Base-by-base conservation (phyloP, 2,113 vertebrate species). In the Oryzias curvinotus region DNA sequence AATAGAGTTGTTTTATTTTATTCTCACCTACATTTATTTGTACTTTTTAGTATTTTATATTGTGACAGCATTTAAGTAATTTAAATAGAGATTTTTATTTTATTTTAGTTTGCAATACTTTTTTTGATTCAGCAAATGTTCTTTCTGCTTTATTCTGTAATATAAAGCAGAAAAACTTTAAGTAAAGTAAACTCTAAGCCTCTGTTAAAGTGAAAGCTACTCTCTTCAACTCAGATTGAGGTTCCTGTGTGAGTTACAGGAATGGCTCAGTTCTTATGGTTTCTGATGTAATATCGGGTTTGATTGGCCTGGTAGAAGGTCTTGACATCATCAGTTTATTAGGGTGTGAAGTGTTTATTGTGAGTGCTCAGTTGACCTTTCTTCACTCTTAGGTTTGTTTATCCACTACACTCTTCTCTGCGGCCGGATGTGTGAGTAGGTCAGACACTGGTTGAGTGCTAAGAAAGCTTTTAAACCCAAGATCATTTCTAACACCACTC, bases 381-480 rank as follows among this genome's bases (percentile, higher is more conserved):
- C 60, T 63, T 13, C 52, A 15, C 59, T 4, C 18, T 19, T 44
- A 26, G 43, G 7, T 73, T 47, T 66, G 25, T 68, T 68, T 65
- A 41, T 52, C 19, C 28, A 44, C 16, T 55, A 21, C 42, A 48
- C 8, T 52, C 62, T 23, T 59, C 21, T 63, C n/a, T 52, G 16
- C 48, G 18, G 13, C 57, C 49, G 47, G 16, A 25, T 4, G 12
- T 36, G 45, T 48, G 19, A 47, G 18, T 10, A 14, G 47, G 49
- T 57, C 2, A 71, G 23, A 65, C 30, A 4, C 21, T 62, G 28
- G 7, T 58, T 36, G 48, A 58, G 43, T 54, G 26, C 18, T 46
- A 44, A 48, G 46, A 59, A 75, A 46, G 30, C 50, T 63, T 71
- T 62, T 62, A 57, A 41, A 28, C 49, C 56, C 45, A 45, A 42